Base-by-base conservation (phyloP, 2,797 vertebrate species). In the Phylloscopus collybita region DNA sequence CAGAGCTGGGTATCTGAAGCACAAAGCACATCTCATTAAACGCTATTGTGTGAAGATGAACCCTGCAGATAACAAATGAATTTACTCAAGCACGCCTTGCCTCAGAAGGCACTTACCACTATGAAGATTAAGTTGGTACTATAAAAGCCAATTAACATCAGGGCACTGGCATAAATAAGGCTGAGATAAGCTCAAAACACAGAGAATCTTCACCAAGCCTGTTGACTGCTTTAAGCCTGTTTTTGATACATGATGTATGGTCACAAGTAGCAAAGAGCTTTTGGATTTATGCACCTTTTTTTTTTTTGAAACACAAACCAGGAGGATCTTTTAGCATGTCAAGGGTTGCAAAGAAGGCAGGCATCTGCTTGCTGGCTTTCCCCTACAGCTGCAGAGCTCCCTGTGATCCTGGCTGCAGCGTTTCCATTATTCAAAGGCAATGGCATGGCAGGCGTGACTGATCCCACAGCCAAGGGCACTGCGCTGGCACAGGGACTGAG, bases 41-140 rank as follows among this genome's bases (percentile, higher is more conserved):
- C 2, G 27, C 74, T 57, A 8, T 12, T 88, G 59, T 34, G 81
- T 66, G 47, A n/a, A 80, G 71, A 91, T 60, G 83, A 90, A 81
- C 88, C 57, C 66, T 29, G 26, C 57, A 92, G 80, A 88, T 91
- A 87, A 73, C 15, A 85, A 93, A 87, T 20, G 32, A 91, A 90
- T 80, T 85, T 70, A 88, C 86, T 92, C 53, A 72, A 87, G 91
- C 10, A 47, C 67, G 72, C 94, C 96, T 95, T 71, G 80, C 95
- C 90, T 92, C 92, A 84, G 92, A 97, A 98, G 97, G 96, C 96
- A 97, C 96, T 96, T 96, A 88, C 92, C 96, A 86, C 91, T 64
- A 80, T 30, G 80, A 90, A 92, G 90, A 96, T 92, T 88, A 90
- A 86, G 92, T 86, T 92, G 92, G 79, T 93, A 80, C 71, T 64